Percentiles rank a stretch among this genome's conserved stretches.
These are phyloP conservation scores for Acanthaster planci DNA, from an alignment of 35 echinoderm and acorn worm genomes.

Conservation along the genomic window DNA sequence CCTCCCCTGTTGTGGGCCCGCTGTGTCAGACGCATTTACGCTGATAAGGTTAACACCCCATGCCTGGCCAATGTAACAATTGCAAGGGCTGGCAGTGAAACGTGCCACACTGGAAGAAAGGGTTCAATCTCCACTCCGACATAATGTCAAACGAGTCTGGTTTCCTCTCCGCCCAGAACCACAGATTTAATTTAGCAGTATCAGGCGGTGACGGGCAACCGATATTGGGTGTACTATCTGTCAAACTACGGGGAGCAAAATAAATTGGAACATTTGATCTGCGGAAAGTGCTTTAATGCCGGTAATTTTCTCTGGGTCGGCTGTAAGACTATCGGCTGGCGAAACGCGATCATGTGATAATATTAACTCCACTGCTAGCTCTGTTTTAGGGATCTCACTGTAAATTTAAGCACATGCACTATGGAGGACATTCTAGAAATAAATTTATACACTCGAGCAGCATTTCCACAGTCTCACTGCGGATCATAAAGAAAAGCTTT, in stretches of 20 bases:
- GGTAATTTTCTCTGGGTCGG: constrained; percentile 13
- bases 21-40: constrained; percentile 20
- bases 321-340: constrained; percentile 3
- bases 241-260: constrained; percentile 33
- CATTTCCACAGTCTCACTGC: neutral
- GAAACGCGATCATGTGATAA: constrained; percentile 23
- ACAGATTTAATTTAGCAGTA: neutral
- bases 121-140: neutral
- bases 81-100: neutral
- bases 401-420: neutral
- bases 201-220: neutral
- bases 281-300: constrained; percentile 17
- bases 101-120: neutral
- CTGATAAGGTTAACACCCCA: constrained; percentile 22
- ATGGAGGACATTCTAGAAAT: neutral
- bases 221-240: neutral
- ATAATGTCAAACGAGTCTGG: constrained; percentile 9
- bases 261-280: constrained; percentile 16
- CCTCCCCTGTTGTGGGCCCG: neutral
- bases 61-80: neutral
- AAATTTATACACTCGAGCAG: neutral
- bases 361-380: constrained; percentile 11
- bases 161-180: neutral
- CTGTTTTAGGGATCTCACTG: neutral
- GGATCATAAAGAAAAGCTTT: too few relatives aligned